Percentiles rank a stretch among this genome's conserved stretches.
Evolutionary conservation across 2,113 vertebrate genomes (phyloP).

Genomic region (Trichomycterus rosablanca): DNA sequence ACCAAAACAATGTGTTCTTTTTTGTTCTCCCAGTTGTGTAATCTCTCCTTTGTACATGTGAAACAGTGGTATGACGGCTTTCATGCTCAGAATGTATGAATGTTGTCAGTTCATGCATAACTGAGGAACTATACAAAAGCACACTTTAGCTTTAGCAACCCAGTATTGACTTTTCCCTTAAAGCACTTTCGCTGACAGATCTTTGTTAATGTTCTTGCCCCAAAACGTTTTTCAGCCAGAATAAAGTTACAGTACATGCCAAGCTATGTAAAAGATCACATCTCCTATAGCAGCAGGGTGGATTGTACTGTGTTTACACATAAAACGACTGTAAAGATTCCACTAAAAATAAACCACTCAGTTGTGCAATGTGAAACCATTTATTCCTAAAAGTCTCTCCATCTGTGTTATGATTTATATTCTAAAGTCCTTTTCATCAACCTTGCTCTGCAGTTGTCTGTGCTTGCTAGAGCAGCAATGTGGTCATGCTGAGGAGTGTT

Average conservation of each 20-base stretch:
- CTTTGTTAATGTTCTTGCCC: slow-evolving; percentile 19
- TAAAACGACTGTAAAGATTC: neutral
- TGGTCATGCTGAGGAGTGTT: neutral
- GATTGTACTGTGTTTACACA: slow-evolving; percentile 4
- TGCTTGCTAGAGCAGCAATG: neutral
- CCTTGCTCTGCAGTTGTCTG: too few relatives aligned
- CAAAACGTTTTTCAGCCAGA: neutral
- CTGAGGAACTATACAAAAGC: too few relatives aligned
- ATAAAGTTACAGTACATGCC: neutral
- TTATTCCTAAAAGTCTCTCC: neutral
- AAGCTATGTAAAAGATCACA: neutral
- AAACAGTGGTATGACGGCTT: too few relatives aligned
- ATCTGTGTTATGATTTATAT: too few relatives aligned
- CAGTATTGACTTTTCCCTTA: neutral
- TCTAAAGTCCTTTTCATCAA: too few relatives aligned
- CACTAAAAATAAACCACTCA: slow-evolving; percentile 9
- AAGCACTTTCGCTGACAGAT: slow-evolving; percentile 5
- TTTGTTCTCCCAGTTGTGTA: too few relatives aligned
- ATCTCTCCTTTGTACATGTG: too few relatives aligned
- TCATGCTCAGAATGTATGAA: too few relatives aligned
- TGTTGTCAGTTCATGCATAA: too few relatives aligned
- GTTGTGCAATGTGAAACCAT: slow-evolving; percentile 5
- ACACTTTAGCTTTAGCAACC: too few relatives aligned
- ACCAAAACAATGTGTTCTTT: too few relatives aligned
- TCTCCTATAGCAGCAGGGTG: neutral